These are phyloP conservation scores for Pseudois nayaur DNA, from an alignment of 2,113 vertebrate genomes.

Conservation along the genomic window DNA sequence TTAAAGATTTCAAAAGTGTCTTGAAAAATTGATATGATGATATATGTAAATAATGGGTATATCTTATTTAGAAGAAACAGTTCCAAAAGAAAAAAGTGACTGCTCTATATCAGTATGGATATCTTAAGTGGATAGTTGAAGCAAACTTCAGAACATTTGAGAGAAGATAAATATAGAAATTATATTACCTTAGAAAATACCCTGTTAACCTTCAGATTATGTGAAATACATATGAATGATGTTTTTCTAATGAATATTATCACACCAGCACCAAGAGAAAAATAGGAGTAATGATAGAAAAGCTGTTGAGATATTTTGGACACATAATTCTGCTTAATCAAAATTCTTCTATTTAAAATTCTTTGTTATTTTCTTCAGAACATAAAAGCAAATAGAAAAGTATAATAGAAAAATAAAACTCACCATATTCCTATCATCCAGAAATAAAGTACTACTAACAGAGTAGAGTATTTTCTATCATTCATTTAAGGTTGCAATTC, in stretches of 20 bases:
- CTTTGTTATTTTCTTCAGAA: neutral
- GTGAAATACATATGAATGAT: neutral
- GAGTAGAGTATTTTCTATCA: neutral
- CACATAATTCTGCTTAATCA: neutral
- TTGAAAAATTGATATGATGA: neutral
- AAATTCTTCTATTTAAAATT: constrained; percentile 2
- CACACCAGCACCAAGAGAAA: neutral
- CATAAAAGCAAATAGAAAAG: neutral
- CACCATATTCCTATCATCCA: neutral
- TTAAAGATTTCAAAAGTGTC: neutral
- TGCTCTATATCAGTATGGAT: neutral
- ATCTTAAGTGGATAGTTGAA: neutral
- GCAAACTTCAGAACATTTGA: neutral
- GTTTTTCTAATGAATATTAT: neutral
- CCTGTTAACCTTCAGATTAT: neutral
- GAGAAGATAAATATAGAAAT: neutral
- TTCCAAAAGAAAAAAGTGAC: neutral
- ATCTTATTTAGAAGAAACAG: neutral
- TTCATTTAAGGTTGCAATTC: neutral
- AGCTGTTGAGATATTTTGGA: neutral
- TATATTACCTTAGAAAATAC: neutral
- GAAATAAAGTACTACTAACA: neutral
- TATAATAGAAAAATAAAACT: neutral
- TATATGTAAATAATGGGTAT: neutral
- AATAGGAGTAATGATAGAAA: neutral